Base-by-base conservation (phyloP, 2,888 invertebrate species). In the Parasteatoda lunata region DNA sequence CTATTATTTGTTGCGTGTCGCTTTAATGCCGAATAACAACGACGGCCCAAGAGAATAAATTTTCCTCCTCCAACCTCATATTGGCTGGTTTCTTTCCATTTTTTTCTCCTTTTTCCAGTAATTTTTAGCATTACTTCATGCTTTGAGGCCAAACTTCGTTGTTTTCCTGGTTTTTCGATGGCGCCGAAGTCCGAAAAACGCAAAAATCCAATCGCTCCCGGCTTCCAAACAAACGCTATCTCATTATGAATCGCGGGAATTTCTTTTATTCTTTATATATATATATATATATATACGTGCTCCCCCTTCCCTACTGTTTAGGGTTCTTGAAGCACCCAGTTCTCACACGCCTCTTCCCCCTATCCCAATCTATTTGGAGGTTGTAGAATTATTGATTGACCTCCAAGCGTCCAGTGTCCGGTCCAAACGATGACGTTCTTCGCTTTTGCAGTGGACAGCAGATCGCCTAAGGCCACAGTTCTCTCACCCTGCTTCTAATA, bases 351-450 rank as follows among this genome's bases (percentile, higher is more conserved):
- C 49, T 71, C 73, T 72, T 30, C n/a, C 77, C 65, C 79, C 79
- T 47, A 52, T 72, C 68, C 79, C 79, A 78, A 83, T 83, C 84
- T 84, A 84, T 84, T 72, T 84, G 65, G 72, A 77, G 72, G 77
- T 76, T 71, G 85, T 81, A 80, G 76, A 81, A 81, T 86, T 86
- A 86, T 86, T 86, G 85, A 86, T 86, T 86, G 80, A 86, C 85
- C 85, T 78, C 85, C 59, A 73, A 76, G 85, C 80, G 70, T 77
- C 80, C 80, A 80, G 77, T 80, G 85, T 86, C 85, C 85, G 80
- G 85, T 69, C 72, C 77, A 78, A 78, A 77, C 84, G 80, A 76
- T 80, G 80, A 80, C 80, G 80, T 77, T 77, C 75, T 77, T 72
- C 66, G 77, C 84, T 78, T 78, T 77, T 86, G 85, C 80, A 86